Conservation (phyloP, 2,888 invertebrate genomes). For the Eilema depressum region DNA sequence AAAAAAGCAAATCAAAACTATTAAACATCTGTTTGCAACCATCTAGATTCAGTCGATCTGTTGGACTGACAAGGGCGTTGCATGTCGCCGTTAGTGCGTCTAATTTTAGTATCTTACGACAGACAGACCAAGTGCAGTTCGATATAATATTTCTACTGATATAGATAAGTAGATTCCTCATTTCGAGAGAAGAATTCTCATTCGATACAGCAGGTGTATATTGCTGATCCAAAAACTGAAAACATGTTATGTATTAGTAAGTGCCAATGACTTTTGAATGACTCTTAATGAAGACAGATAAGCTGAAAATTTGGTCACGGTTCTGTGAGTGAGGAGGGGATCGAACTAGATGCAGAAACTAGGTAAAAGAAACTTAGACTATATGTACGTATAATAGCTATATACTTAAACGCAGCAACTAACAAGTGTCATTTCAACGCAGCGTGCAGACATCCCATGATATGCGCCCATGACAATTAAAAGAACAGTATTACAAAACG, state of each 20-base stretch:
- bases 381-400: too few species aligned
- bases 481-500: too few species aligned
- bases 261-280: not conserved
- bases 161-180: not conserved
- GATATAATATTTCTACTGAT: not conserved
- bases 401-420: too few species aligned
- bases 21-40: not conserved
- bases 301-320: not conserved
- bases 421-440: too few species aligned
- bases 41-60: not conserved
- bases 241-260: too few species aligned
- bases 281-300: not conserved
- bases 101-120: not conserved
- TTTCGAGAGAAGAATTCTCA: not conserved
- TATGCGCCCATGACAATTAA: too few species aligned
- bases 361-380: too few species aligned
- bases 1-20: not conserved
- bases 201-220: not conserved
- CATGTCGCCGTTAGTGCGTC: not conserved
- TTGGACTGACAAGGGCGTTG: not conserved
- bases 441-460: too few species aligned
- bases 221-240: not conserved
- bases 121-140: not conserved
- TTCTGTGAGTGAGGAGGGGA: too few species aligned
- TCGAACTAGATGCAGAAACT: too few species aligned